Evolutionary conservation across 2,797 vertebrate species (phyloP), one percentile per base, ranked within the genome.

Genomic region (Stomatorhinus walkeri): DNA sequence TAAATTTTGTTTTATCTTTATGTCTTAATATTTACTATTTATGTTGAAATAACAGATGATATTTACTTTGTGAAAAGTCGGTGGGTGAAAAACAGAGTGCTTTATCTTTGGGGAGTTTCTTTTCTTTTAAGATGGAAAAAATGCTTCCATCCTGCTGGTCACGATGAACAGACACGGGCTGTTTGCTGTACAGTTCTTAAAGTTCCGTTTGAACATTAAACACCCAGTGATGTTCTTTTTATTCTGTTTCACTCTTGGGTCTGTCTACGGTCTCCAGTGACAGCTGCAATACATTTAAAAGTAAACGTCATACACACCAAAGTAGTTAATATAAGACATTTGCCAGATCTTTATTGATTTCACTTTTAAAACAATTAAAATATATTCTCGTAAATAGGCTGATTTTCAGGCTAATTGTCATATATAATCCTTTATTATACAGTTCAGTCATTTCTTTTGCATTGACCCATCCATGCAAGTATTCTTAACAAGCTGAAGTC

Each of bases 121-220:
- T 81, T n/a, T 81, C 36, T 81, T 84, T 43, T 49, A 49, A 49
- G 2, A 5, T 76, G 43, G 61, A 40, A 36, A 86, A 56, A 86
- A 24, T 32, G 51, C 22, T 52, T 86, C 49, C 49, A 36, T 87
- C 14, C 32, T 85, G 12, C 46, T 52, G 22, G 54, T 48, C 48
- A 79, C 24, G n/a, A 14, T 64, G 88, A 54, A 61, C 64, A 79
- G 88, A 10, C 61, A 19, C 7, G 19, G 32, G 56, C 52, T 59
- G 64, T 72, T 72, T 28, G 16, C 22, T 87, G 88, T 87, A 79
- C 46, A 87, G 46, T 36, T 76, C 85, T 86, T 76, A 46, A 56
- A 48, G n/a, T 59, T 48, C 3, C 59, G 68, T 72, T 87, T 87
- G 76, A 83, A 52, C 72, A 89, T 87, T 89, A 89, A 87, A 89